Evolutionary conservation across 1,140 invertebrate genomes (phyloP), one percentile per base, ranked within the genome.

Genomic region (Drosophila lowei): DNA sequence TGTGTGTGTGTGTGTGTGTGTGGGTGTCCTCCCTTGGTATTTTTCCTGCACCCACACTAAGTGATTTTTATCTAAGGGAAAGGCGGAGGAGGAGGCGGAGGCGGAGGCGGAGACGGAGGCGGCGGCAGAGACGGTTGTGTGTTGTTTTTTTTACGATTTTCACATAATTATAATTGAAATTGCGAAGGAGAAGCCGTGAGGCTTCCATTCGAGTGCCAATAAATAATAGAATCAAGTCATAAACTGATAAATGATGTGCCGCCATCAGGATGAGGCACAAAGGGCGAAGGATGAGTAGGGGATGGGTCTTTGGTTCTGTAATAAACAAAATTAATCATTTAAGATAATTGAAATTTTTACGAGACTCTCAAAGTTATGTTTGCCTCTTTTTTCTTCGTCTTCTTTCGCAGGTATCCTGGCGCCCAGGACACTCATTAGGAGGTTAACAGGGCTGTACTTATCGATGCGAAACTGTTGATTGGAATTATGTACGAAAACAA

Each of bases 111-210:
- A n/a, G n/a, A n/a, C 47, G 41, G 46, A 48, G 44, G 49, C 50
- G n/a, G 15, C 30, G 57, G 54, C 34, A 46, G 44, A 48, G 57
- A 50, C 38, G 21, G 46, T 42, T 50, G 21, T 61, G 25, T 50
- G 16, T 23, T 4, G 61, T 76, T 83, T 84, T 76, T 89, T 90
- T 90, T 90, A 90, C 89, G 79, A 88, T 90, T 90, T 90, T 67
- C 83, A 89, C 88, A 90, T 89, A 90, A 90, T 90, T 90, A 90
- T 90, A 90, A 90, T 90, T 90, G 89, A 90, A 90, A 90, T 90
- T 89, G 80, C 80, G 77, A 63, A 58, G 77, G 66, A 38, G 34
- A 13, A 13, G 34, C 11, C 63, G 65, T 48, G 61, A 70, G 58
- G 64, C 55, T 56, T 55, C 52, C 55, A 62, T 85, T 72, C 60